These are phyloP conservation scores for Daubentonia madagascariensis DNA, from an alignment of 2,113 vertebrate genomes.

Conservation along the genomic window DNA sequence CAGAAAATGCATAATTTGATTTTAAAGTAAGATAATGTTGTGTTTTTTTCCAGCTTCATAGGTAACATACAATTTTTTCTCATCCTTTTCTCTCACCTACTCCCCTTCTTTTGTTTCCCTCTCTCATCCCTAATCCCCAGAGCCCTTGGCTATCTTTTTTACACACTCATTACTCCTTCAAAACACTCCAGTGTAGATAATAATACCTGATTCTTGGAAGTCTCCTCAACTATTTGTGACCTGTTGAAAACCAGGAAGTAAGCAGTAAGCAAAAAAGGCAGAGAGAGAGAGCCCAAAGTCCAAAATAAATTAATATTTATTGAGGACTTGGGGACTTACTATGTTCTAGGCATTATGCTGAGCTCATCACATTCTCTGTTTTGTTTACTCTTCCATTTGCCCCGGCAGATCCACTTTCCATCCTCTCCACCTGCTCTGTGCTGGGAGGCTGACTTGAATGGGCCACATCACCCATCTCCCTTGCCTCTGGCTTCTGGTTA, in stretches of 20 bases:
- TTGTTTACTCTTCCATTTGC: background rate
- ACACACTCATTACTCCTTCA: background rate
- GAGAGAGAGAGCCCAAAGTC: slow-evolving; percentile 27
- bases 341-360: background rate
- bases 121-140: background rate
- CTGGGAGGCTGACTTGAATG: background rate
- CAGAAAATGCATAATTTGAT: background rate
- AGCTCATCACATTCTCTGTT: background rate
- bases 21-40: background rate
- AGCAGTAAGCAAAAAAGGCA: background rate
- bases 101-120: background rate
- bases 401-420: background rate
- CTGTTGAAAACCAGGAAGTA: slow-evolving; percentile 58
- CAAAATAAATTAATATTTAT: background rate
- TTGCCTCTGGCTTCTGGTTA: background rate
- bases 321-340: background rate
- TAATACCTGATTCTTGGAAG: background rate
- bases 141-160: background rate
- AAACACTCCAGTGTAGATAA: background rate
- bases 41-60: background rate
- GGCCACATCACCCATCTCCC: background rate
- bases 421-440: background rate
- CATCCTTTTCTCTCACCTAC: background rate
- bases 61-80: background rate
- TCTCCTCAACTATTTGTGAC: background rate